A percentile compares a stretch with the other conserved stretches of the same genome.
phyloP scores from a whole-genome alignment of 2,113 vertebrate species.

The Hippotragus niger region DNA sequence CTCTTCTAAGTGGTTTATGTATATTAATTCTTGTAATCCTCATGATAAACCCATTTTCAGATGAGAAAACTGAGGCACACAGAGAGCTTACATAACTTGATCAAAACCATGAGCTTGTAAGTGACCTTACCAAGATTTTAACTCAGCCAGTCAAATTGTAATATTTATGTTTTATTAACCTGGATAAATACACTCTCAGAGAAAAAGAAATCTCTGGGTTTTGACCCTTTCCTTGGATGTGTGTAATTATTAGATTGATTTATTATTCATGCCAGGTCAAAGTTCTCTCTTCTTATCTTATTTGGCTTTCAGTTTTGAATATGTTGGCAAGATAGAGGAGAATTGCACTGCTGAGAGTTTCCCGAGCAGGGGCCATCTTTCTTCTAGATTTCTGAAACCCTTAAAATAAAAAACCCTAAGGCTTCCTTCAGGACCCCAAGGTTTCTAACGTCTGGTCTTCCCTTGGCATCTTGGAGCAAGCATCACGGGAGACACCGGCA shows the following conservation, averaged over 20 bases:
- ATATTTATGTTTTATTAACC: background rate
- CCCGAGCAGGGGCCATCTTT: background rate
- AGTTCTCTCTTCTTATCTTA: background rate
- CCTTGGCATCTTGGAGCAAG: background rate
- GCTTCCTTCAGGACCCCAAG: background rate
- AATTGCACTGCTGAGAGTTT: background rate
- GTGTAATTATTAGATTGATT: background rate
- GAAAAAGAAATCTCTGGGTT: background rate
- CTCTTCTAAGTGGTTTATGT: background rate
- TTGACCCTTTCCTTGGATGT: background rate
- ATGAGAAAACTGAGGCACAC: background rate
- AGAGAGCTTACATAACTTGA: background rate
- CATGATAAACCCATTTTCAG: background rate
- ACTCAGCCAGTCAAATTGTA: background rate
- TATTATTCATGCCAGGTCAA: background rate
- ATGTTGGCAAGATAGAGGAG: background rate
- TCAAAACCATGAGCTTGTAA: background rate
- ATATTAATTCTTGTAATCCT: background rate
- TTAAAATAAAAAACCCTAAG: background rate
- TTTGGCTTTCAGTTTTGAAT: constrained; percentile 18
- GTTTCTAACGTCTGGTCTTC: background rate
- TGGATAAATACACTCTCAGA: background rate
- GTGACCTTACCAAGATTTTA: background rate
- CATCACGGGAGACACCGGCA: background rate
- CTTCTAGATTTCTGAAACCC: background rate